Evolutionary conservation across 2,797 vertebrate genomes (phyloP).

Genomic region (Tragelaphus oryx): DNA sequence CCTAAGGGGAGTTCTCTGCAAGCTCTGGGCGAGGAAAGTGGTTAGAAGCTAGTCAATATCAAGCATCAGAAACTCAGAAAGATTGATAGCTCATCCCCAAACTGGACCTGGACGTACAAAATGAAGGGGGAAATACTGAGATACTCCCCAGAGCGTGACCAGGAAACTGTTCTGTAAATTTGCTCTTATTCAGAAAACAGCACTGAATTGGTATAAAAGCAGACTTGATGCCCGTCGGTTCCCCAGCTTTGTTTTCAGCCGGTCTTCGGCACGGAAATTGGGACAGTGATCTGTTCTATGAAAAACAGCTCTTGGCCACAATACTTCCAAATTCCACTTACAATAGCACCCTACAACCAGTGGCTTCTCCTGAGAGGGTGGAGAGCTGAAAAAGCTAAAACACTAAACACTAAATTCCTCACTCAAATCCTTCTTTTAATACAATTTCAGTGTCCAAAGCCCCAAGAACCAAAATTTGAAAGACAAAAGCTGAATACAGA

Average conservation of each 20-base stretch:
- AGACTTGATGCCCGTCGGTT: background rate
- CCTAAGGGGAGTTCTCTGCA: background rate
- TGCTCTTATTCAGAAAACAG: constrained; percentile 17
- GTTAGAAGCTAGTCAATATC: background rate
- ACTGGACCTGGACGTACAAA: background rate
- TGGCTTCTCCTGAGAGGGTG: background rate
- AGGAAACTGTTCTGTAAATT: background rate
- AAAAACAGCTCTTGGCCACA: background rate
- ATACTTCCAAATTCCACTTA: background rate
- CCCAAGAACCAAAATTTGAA: background rate
- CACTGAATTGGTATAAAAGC: background rate
- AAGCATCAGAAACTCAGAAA: constrained; percentile 18
- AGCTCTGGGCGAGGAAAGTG: background rate
- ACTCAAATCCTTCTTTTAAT: constrained; percentile 4
- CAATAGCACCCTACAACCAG: background rate
- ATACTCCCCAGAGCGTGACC: background rate
- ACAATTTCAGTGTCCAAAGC: background rate
- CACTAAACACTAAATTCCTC: background rate
- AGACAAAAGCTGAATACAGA: constrained; percentile 1
- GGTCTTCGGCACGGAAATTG: background rate
- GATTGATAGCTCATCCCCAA: background rate
- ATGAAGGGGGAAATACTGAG: background rate
- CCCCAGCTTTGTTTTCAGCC: background rate
- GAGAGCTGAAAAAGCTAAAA: background rate
- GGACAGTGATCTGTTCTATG: background rate